phyloP scores from a whole-genome alignment of 2,113 vertebrate genomes.

The Parus major region DNA sequence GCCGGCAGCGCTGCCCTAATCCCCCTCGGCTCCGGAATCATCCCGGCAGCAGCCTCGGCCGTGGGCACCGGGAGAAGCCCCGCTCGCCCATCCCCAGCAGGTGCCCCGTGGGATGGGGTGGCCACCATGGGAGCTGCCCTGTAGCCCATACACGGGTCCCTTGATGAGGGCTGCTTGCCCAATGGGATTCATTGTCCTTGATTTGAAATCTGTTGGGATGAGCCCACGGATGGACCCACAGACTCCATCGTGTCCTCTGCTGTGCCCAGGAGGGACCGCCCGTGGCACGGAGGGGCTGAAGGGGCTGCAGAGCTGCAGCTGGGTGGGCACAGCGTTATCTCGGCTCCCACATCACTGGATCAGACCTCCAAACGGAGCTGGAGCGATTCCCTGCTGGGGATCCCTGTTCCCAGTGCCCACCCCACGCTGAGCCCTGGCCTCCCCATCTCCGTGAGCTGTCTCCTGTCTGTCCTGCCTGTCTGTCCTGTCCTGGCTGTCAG shows the following conservation, averaged over 20 bases:
- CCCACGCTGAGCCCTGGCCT: fast-evolving
- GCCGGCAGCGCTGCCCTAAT: conserved; percentile 75
- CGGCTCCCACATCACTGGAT: fast-evolving
- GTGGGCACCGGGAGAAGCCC: not conserved
- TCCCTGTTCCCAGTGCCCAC: not conserved
- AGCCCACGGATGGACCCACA: fast-evolving
- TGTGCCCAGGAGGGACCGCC: fast-evolving
- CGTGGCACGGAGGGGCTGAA: not conserved
- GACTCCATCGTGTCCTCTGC: fast-evolving
- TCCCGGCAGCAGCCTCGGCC: not conserved
- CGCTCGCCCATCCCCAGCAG: fast-evolving
- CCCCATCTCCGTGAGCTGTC: not conserved
- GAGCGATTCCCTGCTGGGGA: not conserved
- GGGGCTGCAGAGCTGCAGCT: fast-evolving
- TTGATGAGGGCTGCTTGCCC: fast-evolving
- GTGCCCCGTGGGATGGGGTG: fast-evolving
- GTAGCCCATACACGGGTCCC: fast-evolving
- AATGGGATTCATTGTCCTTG: fast-evolving
- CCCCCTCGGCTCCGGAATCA: conserved; percentile 36
- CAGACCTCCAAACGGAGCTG: not conserved
- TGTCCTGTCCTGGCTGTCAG: not conserved
- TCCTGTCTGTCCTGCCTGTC: fast-evolving
- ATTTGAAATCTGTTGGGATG: fast-evolving
- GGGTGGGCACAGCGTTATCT: fast-evolving
- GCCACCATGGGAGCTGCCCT: fast-evolving